Evolutionary conservation across 2,888 invertebrate species (phyloP).

Genomic region (Liopterus haemorrhoidalis): DNA sequence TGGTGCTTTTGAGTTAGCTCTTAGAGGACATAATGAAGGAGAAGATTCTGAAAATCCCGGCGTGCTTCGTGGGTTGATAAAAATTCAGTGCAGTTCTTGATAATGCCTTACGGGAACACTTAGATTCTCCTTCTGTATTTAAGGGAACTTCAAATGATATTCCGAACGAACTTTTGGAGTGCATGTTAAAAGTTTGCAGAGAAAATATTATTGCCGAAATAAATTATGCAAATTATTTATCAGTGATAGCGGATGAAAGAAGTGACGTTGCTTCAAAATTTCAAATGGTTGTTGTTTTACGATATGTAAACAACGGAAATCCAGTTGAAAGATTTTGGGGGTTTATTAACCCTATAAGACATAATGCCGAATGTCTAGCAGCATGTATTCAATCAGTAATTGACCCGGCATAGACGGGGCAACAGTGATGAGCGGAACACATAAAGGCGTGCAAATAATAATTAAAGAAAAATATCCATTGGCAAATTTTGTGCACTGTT

Average conservation of each 20-base stretch:
- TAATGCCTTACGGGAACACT: constrained; percentile 30
- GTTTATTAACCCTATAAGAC: not conserved
- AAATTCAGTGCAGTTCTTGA: constrained; percentile 35
- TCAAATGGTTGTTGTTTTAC: constrained; percentile 2
- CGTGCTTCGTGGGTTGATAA: constrained; percentile 34
- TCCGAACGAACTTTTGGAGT: constrained; percentile 37
- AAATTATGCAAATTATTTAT: not conserved
- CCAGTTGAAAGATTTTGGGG: constrained; percentile 1
- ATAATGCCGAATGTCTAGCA: not conserved
- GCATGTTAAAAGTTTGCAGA: constrained; percentile 34
- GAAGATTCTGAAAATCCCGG: constrained; percentile 32
- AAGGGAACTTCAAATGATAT: constrained; percentile 35
- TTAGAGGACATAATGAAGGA: constrained; percentile 36
- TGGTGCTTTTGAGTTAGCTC: constrained; percentile 36
- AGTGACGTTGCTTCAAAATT: not conserved
- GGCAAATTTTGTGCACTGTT: constrained; percentile 30
- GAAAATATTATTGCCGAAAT: constrained; percentile 28
- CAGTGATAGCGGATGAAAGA: not conserved
- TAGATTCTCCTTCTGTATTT: constrained; percentile 33
- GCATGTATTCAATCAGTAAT: not conserved
- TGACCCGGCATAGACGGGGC: constrained; percentile 28
- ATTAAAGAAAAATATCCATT: constrained; percentile 26
- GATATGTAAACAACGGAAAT: constrained; percentile 1
- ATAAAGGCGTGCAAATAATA: constrained; percentile 24
- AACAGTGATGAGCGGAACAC: constrained; percentile 26